phyloP scores from a whole-genome alignment of 2,113 vertebrate genomes.

The Microtus pennsylvanicus region DNA sequence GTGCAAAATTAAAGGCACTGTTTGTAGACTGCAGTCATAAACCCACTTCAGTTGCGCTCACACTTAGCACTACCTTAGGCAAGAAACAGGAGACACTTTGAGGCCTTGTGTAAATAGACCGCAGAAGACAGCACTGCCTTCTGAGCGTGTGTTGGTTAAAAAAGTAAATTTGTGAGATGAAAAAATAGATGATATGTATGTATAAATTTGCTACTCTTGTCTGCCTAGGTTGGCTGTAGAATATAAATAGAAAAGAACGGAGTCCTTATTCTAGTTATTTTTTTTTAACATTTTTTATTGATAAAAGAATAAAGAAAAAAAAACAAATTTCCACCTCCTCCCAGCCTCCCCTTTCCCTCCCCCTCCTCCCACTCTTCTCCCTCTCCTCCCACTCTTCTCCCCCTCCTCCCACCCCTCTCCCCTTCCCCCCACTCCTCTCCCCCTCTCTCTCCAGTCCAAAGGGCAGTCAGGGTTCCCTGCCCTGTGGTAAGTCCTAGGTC shows the following conservation, averaged over 20 bases:
- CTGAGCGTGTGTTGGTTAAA: not conserved
- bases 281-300: no score
- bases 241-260: constrained; percentile 12
- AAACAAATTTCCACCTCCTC: no score
- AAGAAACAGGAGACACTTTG: constrained; percentile 20
- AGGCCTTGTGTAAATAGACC: constrained; percentile 25
- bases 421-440: no score
- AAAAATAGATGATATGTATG: constrained; percentile 47
- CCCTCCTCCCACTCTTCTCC: no score
- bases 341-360: no score
- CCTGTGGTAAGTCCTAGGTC: no score
- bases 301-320: no score
- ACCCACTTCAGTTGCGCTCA: constrained; percentile 13
- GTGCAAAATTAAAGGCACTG: constrained; percentile 12
- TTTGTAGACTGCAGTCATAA: constrained; percentile 52
- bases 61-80: constrained; percentile 25
- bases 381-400: no score
- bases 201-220: constrained; percentile 65
- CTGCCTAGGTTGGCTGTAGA: constrained; percentile 49
- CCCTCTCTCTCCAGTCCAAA: no score
- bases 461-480: no score
- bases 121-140: not conserved
- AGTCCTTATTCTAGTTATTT: constrained; percentile 15
- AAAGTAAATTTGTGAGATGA: constrained; percentile 60
- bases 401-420: no score